Evolutionary conservation across 64 coral and sea anemone species (phyloP).

Genomic region (Cladopsammia gracilis): DNA sequence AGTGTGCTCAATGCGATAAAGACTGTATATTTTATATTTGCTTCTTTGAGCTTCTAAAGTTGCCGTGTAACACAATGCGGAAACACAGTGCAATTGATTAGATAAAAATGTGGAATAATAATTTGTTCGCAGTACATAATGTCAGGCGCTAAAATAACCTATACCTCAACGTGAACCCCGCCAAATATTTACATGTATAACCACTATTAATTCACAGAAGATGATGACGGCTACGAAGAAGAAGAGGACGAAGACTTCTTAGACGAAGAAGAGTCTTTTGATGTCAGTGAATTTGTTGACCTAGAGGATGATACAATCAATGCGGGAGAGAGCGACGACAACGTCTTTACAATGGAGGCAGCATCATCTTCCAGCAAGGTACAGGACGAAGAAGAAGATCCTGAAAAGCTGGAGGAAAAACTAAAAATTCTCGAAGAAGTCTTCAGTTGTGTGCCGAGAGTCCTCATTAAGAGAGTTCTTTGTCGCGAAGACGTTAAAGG

Average conservation of each 20-base stretch:
- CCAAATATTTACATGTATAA: too few species aligned
- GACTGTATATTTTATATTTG: too few species aligned
- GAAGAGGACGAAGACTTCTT: not conserved
- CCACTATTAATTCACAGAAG: not conserved
- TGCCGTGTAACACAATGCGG: too few species aligned
- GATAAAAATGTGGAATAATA: too few species aligned
- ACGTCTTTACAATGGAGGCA: not conserved
- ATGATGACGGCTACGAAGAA: not conserved
- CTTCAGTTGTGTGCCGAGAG: constrained; percentile 32
- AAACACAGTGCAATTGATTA: too few species aligned
- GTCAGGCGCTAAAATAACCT: too few species aligned
- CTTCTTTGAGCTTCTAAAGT: too few species aligned
- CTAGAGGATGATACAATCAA: not conserved
- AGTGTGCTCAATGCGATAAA: too few species aligned
- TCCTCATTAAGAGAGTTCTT: constrained; percentile 49
- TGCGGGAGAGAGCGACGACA: not conserved
- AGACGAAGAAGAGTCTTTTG: not conserved
- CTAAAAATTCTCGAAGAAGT: constrained; percentile 16
- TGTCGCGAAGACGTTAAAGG: constrained; percentile 57
- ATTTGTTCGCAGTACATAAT: too few species aligned
- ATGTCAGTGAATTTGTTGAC: not conserved
- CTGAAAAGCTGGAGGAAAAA: not conserved
- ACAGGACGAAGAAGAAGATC: constrained; percentile 42
- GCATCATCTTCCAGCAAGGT: not conserved
- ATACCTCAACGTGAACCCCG: too few species aligned